Conservation (phyloP, 2,888 invertebrate genomes). For the Crepidodera aurea region DNA sequence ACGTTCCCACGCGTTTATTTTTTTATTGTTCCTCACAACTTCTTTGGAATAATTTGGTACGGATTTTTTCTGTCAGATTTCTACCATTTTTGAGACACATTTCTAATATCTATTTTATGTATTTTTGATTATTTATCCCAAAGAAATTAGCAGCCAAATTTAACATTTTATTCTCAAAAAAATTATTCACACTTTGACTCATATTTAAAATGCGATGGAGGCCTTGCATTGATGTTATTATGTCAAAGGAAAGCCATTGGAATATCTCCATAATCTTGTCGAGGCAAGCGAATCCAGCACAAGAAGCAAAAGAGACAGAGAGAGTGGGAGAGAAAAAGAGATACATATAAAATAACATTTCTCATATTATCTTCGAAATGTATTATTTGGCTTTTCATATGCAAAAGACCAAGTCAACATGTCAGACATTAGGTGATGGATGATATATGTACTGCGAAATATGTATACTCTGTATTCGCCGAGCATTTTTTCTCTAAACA, state of each 20-base stretch:
- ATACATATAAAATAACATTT: slow-evolving; percentile 19
- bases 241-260: slow-evolving; percentile 5
- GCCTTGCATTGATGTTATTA: slow-evolving; percentile 15
- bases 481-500: slow-evolving; percentile 6
- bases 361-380: slow-evolving; percentile 24
- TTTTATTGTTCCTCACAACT: too few species aligned
- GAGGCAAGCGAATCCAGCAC: slow-evolving; percentile 20
- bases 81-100: too few species aligned
- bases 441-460: slow-evolving; percentile 10
- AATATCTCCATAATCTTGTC: slow-evolving; percentile 25
- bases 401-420: slow-evolving; percentile 33
- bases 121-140: too few species aligned
- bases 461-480: not conserved
- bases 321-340: not conserved
- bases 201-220: slow-evolving; percentile 1
- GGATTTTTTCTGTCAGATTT: too few species aligned
- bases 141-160: too few species aligned
- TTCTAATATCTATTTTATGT: too few species aligned
- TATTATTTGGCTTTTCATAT: slow-evolving; percentile 32
- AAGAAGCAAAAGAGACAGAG: not conserved
- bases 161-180: not conserved
- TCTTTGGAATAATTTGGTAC: too few species aligned
- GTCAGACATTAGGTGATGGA: slow-evolving; percentile 32
- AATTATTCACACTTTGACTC: not conserved
- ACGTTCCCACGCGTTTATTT: too few species aligned